Conservation (phyloP, 1,140 invertebrate genomes). For the Drosophila willistoni region DNA sequence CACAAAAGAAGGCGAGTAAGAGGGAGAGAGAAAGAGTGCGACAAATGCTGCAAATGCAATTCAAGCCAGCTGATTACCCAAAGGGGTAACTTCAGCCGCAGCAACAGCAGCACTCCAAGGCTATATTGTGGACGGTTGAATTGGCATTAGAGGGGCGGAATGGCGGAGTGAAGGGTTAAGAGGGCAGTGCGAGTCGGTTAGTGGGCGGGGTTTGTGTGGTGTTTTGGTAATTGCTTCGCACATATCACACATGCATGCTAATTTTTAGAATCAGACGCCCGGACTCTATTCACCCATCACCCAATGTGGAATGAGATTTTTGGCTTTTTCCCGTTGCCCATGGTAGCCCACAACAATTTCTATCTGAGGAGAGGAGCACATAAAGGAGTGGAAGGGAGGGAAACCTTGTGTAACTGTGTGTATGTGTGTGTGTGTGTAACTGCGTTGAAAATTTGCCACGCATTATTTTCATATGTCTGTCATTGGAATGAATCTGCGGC, state of each 20-base stretch:
- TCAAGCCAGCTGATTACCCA: slow-evolving; percentile 18
- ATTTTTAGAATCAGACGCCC: slow-evolving; percentile 36
- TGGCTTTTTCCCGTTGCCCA: slow-evolving; percentile 34
- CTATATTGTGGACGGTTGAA: neutral
- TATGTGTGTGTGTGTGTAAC: slow-evolving; percentile 31
- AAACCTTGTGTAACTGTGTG: neutral
- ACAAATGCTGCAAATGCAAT: slow-evolving; percentile 29
- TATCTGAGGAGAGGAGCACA: neutral
- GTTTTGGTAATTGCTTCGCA: slow-evolving; percentile 70
- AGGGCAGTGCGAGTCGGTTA: neutral
- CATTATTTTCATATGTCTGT: slow-evolving; percentile 73
- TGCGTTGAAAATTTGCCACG: slow-evolving; percentile 61
- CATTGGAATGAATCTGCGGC: slow-evolving; percentile 69
- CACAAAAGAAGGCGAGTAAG: neutral
- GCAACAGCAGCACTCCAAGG: neutral
- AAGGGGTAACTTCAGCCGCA: neutral
- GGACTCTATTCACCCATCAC: slow-evolving; percentile 19
- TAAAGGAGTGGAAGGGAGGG: neutral
- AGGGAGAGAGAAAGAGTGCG: neutral
- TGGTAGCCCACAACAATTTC: slow-evolving; percentile 14
- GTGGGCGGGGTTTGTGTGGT: slow-evolving; percentile 38
- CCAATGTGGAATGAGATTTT: slow-evolving; percentile 54
- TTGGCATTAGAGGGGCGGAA: neutral
- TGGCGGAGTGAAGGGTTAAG: too few species aligned
- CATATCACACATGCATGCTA: slow-evolving; percentile 71